A percentile compares a stretch with the other conserved stretches of the same genome.
phyloP scores from a whole-genome alignment of 2,888 invertebrate genomes.

The Erebia ligea region DNA sequence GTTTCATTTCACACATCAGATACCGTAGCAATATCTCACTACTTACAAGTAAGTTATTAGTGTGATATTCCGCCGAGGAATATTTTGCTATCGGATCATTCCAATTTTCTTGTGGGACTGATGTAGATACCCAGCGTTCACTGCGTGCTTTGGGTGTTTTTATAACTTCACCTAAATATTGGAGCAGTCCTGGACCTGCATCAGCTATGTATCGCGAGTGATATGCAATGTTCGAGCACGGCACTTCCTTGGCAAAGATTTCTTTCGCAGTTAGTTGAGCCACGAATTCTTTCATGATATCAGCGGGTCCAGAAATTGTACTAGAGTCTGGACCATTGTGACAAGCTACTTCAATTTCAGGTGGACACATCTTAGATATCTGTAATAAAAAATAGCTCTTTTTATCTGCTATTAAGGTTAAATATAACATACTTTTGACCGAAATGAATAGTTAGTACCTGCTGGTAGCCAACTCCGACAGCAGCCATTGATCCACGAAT shows the following conservation, averaged over 20 bases:
- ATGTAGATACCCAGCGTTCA: conserved; percentile 90
- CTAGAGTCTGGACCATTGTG: conserved; percentile 91
- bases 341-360: conserved; percentile 88
- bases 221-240: conserved; percentile 93
- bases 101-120: conserved; percentile 87
- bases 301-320: conserved; percentile 90
- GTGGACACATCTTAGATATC: conserved; percentile 69
- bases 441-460: conserved; percentile 56
- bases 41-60: conserved; percentile 88
- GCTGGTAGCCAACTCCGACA: conserved; percentile 85
- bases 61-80: conserved; percentile 92
- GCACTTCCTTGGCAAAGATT: conserved; percentile 73
- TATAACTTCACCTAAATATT: conserved; percentile 83
- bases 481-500: conserved; percentile 94
- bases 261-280: conserved; percentile 61
- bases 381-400: conserved; percentile 40
- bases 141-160: conserved; percentile 85
- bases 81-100: conserved; percentile 60
- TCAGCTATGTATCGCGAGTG: conserved; percentile 91
- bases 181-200: conserved; percentile 77
- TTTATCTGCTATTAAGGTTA: background rate
- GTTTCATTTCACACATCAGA: background rate
- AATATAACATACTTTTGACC: background rate
- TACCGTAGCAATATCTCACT: no score
- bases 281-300: conserved; percentile 84